phyloP scores from a whole-genome alignment of 2,797 vertebrate species.

The Threskiornis aethiopicus region DNA sequence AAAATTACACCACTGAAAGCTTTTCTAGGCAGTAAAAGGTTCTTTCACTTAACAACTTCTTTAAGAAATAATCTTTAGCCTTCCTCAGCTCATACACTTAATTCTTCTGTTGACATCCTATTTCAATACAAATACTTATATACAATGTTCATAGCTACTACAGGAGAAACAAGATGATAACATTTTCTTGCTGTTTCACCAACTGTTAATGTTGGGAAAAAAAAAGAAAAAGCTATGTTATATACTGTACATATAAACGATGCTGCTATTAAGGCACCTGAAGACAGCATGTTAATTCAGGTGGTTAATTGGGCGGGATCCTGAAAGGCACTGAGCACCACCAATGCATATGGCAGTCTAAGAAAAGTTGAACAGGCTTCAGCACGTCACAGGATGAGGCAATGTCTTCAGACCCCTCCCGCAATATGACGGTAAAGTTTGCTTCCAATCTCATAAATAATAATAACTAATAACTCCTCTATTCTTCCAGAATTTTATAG shows the following conservation, averaged over 20 bases:
- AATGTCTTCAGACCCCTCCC: constrained; percentile 54
- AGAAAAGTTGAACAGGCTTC: neutral
- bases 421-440: constrained; percentile 50
- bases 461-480: neutral
- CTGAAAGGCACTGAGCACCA: neutral
- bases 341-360: neutral
- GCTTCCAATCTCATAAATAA: constrained; percentile 50
- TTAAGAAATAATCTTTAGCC: neutral
- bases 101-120: neutral
- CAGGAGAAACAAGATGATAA: neutral
- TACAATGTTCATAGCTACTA: neutral
- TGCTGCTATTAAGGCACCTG: neutral
- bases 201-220: neutral
- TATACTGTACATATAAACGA: neutral
- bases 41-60: neutral
- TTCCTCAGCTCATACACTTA: neutral
- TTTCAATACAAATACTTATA: neutral
- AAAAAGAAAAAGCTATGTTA: neutral
- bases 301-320: neutral
- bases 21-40: neutral
- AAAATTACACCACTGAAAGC: neutral
- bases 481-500: constrained; percentile 64
- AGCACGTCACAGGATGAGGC: neutral
- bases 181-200: neutral
- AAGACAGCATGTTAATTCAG: neutral